Base-by-base conservation (phyloP, 2,888 invertebrate genomes). In the Globia sparganii region DNA sequence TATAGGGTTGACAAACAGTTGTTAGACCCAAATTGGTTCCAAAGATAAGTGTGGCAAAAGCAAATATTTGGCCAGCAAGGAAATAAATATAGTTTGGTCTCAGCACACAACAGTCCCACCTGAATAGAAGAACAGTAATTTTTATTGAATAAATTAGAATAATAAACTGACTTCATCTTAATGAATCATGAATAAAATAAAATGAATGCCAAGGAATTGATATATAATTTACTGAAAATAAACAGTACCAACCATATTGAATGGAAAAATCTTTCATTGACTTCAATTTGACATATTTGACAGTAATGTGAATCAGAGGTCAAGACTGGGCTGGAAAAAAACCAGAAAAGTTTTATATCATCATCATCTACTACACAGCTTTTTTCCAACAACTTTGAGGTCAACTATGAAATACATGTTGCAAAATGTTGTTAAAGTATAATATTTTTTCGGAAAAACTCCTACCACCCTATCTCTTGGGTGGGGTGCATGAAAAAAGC, bases 41-140 rank as follows among this genome's bases (percentile, higher is more conserved):
- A 92, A 98, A 97, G 62, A 98, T 89, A 72, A 98, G 95, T 43
- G 98, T 97, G 28, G 97, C 95, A 73, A 98, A 95, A 9, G 98
- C 97, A 88, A 97, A 97, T 68, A 97, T 89, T 78, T 98, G 96
- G 34, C 98, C 97, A 71, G 97, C 93, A 69, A 99, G 91, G 91
- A 98, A 99, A 93, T 98, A 98, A 71, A 97, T 97, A 87, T 98
- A 98, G 93, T 99, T 99, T 78, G 97, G 97, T 86, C 97, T 97
- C 21, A 99, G 98, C 83, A 99, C 97, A 93, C 99, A 99, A 91
- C 98, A 98, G 90, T 98, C 98, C 94, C 98, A 97, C 98, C 98
- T 98, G 92, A 79, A 97, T 21, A 68, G 18, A 40, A 37, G 34
- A 34, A 76, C 9, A 74, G 13, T 34, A 15, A 28, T 56, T 56